Evolutionary conservation across 2,888 invertebrate species (phyloP), one percentile per base, ranked within the genome.

Genomic region (Torymus texanus): DNA sequence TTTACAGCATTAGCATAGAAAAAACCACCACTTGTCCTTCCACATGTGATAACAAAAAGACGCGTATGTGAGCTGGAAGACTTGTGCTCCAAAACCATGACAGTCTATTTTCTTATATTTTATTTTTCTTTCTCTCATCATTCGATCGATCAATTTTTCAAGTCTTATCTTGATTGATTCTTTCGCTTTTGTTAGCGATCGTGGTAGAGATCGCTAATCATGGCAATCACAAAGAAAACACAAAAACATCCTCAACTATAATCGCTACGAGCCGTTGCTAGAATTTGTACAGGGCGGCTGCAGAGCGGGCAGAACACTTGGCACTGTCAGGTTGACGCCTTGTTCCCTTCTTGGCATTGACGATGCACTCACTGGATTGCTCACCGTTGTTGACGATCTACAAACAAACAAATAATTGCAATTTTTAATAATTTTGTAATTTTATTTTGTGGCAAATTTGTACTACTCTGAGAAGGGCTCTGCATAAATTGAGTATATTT

Each of bases 301-400:
- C 24, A 85, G 77, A 12, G 83, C 75, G 14, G 86, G 83, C 66
- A 86, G 68, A 62, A 85, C 51, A 81, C 82, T 90, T 87, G 90
- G 88, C 85, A 90, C 90, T 50, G 84, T 86, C 82, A 90, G 83
- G 78, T 85, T 88, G 59, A 83, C 76, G 53, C 85, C 88, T 8
- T 24, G 74, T 59, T 83, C 85, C 41, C 75, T 84, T 62, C 75
- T 85, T 63, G 65, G 74, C 14, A 51, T 70, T 51, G 68, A 66
- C 3, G 82, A 72, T 41, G 82, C 82, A 74, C 61, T 86, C 65
- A 87, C 82, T 29, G 87, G 83, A 70, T 87, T 90, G 75, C 86
- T 85, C 58, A 90, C 84, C 53, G 85, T 85, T 11, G 88, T 86
- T 3, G 89, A 87, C 53, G 90, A 90, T 85, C 90, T 90, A 82